A percentile compares a stretch with the other conserved stretches of the same genome.
Evolutionary conservation across 2,888 invertebrate species (phyloP).

Genomic region (Dendrolimus pini): DNA sequence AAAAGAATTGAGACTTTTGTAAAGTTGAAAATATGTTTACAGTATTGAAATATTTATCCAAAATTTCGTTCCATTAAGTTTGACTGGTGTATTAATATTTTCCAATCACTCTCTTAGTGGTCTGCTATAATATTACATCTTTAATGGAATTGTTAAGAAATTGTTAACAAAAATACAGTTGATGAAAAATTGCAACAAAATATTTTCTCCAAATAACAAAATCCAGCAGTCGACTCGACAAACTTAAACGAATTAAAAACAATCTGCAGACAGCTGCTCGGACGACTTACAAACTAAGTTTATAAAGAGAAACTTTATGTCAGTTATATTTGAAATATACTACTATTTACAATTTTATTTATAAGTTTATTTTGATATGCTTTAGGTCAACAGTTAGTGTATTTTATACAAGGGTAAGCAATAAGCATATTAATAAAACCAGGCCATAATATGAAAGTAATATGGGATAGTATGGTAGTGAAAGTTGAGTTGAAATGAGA

Average conservation of each 20-base stretch:
- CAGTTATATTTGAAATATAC: conserved; percentile 14
- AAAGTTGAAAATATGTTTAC: no score
- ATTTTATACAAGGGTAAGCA: conserved; percentile 1
- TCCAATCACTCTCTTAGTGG: no score
- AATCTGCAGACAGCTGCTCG: conserved; percentile 7
- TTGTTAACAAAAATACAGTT: no score
- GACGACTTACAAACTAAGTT: conserved; percentile 10
- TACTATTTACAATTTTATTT: conserved; percentile 20
- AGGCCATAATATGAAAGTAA: background rate
- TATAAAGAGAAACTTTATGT: conserved; percentile 9
- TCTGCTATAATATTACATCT: no score
- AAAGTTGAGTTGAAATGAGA: no score
- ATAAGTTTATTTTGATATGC: conserved; percentile 56
- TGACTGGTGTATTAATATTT: no score
- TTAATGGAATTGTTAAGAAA: no score
- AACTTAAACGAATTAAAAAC: conserved; percentile 13
- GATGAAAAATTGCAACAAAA: no score
- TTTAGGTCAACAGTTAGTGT: conserved; percentile 33
- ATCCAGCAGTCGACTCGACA: background rate
- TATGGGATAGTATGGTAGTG: no score
- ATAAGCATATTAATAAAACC: conserved; percentile 10
- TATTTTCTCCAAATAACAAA: background rate
- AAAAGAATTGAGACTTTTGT: no score
- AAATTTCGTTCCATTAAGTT: no score
- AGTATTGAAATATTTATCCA: no score